These are phyloP conservation scores for Aurelia aurita complex sp. Pacific DNA, from an alignment of 30 jellyfish, hydroid and myxozoan species.

Conservation along the genomic window DNA sequence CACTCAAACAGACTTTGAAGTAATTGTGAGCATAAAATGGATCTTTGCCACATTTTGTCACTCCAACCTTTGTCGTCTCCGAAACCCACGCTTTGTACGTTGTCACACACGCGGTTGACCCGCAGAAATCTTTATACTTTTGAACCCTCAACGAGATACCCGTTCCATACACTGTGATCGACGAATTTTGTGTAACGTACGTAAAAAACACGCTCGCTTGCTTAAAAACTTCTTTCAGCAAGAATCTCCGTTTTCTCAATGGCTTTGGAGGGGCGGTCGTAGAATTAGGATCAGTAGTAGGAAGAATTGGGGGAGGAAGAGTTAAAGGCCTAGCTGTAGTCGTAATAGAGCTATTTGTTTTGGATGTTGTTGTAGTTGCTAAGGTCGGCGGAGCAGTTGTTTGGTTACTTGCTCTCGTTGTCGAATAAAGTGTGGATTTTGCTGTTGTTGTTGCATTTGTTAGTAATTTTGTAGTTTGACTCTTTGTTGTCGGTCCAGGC, in stretches of 20 bases:
- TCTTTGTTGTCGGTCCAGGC: no score
- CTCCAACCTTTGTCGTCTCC: constrained; percentile 17
- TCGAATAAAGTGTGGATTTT: no score
- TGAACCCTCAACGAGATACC: constrained; percentile 26
- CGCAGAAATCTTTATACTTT: constrained; percentile 20
- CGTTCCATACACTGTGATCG: constrained; percentile 7
- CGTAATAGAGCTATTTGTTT: background rate
- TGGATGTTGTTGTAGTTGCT: background rate
- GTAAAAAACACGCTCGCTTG: no score
- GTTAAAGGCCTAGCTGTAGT: background rate
- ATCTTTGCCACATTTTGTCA: constrained; percentile 20
- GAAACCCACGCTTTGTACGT: constrained; percentile 25
- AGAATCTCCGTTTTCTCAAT: background rate
- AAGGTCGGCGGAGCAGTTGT: background rate
- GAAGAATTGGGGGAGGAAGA: background rate
- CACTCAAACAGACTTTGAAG: constrained; percentile 46
- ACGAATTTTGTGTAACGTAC: background rate
- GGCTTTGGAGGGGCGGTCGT: background rate
- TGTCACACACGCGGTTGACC: constrained; percentile 37
- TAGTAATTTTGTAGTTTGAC: no score
- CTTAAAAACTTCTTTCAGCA: background rate
- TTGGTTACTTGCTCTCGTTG: background rate
- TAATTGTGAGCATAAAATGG: constrained; percentile 20
- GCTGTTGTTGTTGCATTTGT: no score
- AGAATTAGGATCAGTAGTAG: background rate